Evolutionary conservation across 2,113 vertebrate species (phyloP).

Genomic region (Speoplatyrhinus poulsoni): DNA sequence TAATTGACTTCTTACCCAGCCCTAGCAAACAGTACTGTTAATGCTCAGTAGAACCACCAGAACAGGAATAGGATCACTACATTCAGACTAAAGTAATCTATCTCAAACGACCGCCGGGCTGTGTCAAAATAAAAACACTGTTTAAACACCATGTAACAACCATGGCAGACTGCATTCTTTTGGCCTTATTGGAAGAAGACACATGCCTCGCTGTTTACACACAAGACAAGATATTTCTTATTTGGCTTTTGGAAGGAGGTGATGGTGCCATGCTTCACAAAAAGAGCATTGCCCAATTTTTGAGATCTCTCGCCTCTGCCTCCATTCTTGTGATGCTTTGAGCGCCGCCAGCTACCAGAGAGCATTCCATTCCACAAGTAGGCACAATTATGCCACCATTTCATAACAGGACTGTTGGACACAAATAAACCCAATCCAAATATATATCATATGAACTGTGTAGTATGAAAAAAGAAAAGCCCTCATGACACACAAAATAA

Average conservation of each 20-base stretch:
- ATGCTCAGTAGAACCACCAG: constrained; percentile 6
- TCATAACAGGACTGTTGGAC: constrained; percentile 53
- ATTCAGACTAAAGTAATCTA: constrained; percentile 5
- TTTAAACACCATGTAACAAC: constrained; percentile 5
- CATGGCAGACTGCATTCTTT: constrained; percentile 27
- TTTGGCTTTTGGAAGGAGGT: not conserved
- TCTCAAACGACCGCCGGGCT: not conserved
- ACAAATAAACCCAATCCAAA: constrained; percentile 22
- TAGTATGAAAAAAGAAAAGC: not conserved
- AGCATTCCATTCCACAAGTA: constrained; percentile 73
- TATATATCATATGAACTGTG: constrained; percentile 6
- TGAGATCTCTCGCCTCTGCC: constrained; percentile 44
- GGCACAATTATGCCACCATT: constrained; percentile 56
- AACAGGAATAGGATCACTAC: not conserved
- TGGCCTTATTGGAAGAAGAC: constrained; percentile 37
- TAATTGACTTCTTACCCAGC: too few relatives aligned
- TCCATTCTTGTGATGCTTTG: constrained; percentile 66
- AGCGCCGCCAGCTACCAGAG: constrained; percentile 46
- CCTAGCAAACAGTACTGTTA: not conserved
- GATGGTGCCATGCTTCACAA: constrained; percentile 15
- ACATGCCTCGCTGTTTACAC: constrained; percentile 48
- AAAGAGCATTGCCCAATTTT: constrained; percentile 54
- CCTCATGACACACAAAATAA: not conserved
- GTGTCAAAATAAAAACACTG: constrained; percentile 12
- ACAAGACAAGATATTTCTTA: constrained; percentile 34